These are phyloP conservation scores for Sebastes steindachneri DNA, from an alignment of 2,797 vertebrate genomes.

Conservation along the genomic window DNA sequence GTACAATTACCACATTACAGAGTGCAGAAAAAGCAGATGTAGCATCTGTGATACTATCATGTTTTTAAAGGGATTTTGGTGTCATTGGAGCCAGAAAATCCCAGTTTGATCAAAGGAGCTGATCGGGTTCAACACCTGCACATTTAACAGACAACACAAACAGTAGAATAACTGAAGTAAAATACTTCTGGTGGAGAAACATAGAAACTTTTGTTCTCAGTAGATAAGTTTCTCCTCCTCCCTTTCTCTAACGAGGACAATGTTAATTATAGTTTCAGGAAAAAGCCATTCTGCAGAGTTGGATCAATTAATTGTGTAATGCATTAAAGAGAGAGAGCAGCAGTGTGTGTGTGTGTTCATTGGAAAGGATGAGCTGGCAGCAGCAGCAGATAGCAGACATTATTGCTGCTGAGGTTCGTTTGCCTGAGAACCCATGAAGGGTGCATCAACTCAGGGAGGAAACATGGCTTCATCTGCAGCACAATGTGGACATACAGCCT, in stretches of 20 bases:
- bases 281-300: not conserved
- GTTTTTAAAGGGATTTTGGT: not conserved
- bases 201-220: not conserved
- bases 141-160: not conserved
- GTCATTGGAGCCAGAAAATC: no score
- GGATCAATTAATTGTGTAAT: not conserved
- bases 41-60: not conserved
- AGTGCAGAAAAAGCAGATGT: not conserved
- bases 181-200: not conserved
- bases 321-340: not conserved
- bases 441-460: constrained; percentile 21
- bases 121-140: no score
- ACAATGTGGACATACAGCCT: constrained; percentile 5
- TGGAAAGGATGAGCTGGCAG: not conserved
- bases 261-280: not conserved
- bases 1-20: not conserved
- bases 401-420: constrained; percentile 16
- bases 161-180: not conserved
- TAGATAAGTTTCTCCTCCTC: not conserved
- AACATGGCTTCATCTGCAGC: constrained; percentile 63
- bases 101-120: no score
- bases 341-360: not conserved
- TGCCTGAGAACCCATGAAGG: constrained; percentile 22
- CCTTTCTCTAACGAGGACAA: not conserved
- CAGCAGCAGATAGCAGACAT: not conserved